Base-by-base conservation (phyloP, 1,140 invertebrate species). In the Phthorimaea operculella region DNA sequence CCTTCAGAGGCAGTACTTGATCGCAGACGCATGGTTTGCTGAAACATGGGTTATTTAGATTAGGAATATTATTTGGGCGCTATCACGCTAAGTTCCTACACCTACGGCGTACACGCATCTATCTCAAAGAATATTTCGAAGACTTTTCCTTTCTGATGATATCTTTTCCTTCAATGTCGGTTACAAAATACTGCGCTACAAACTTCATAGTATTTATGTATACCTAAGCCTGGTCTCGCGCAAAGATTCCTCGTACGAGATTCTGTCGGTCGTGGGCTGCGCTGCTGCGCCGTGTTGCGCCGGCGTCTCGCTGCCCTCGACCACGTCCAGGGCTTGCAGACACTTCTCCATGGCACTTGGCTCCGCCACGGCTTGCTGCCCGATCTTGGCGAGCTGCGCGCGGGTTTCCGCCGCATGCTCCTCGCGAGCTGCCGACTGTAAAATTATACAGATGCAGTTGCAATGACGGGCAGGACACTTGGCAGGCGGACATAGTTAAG, bases 321-420 rank as follows among this genome's bases (percentile, higher is more conserved):
- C 71, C 62, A 83, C 79, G 56, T 84, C 66, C 1, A 87, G 68
- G 11, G 74, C 71, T n/a, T 73, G 52, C 3, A 87, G 66, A 50
- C 87, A 87, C 33, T 79, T 71, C 62, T 87, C 79, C 79, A 87
- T 82, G 7, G 83, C 79, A 45, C 70, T 81, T 21, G 83, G 71
- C 14, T 79, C 79, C 1, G 73, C 73, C 11, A 86, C 79, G 10
- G 83, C 76, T 18, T 74, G 70, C 50, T 75, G 68, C 0, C 84
- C 85, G 17, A 81, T 81, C 63, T 76, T 75, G 0, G 70, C 70
- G 14, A 82, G 50, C 51, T 80, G 72, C 0, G 76, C 76, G 6
- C 71, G 65, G 0, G 57, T 72, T 18, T 75, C 74, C 0, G 65
- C 70, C 1, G 72, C 66, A 53, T 77, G 68, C 10, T 77, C 74